Base-by-base conservation (phyloP, 2,888 invertebrate species). In the Ferdinandea cuprea region DNA sequence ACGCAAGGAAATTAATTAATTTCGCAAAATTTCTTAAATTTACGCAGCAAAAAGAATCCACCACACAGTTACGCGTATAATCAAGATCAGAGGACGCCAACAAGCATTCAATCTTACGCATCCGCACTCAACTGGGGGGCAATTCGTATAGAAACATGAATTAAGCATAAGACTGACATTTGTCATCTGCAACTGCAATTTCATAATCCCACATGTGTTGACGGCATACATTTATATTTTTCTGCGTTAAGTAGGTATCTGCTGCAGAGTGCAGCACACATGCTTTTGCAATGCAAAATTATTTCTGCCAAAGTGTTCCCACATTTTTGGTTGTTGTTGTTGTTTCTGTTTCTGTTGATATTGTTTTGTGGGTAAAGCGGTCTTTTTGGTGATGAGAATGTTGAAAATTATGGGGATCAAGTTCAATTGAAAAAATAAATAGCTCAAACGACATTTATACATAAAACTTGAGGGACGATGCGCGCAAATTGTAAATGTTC, bases 1-100 rank as follows among this genome's bases (percentile, higher is more conserved):
- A 17, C 19, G 19, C n/a, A 42, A 9, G 19, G 58, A 72, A 66
- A 40, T 17, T 52, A 66, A 78, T 72, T 72, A 58, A 66, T 61
- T 59, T 59, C 59, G 28, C 65, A 59, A 59, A 79, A 72, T 54
- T 78, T 37, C 59, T 66, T 46, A 7, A 66, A 52, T 48, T 17
- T n/a, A 37, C 28, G 15, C 6, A 3, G 25, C 5, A 3, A 25
- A 28, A 25, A 28, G 13, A 46, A 65, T 54, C 13, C 28, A 32
- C 8, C 8, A 42, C 32, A 42, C 2, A 25, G 25, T 3, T 25
- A 25, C 2, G 5, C 25, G 25, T 21, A 13, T 6, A 40, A 30
- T 46, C 37, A 42, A 35, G 42, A 17, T 8, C 11, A 19, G 28
- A 15, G 13, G n/a, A 42, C n/a, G 44, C 32, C 52, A 44, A 21